Percentiles rank a stretch among this genome's conserved stretches.
Evolutionary conservation across 2,113 vertebrate genomes (phyloP).

Genomic region (crab-eating macaque (Macaca fascicularis)): DNA sequence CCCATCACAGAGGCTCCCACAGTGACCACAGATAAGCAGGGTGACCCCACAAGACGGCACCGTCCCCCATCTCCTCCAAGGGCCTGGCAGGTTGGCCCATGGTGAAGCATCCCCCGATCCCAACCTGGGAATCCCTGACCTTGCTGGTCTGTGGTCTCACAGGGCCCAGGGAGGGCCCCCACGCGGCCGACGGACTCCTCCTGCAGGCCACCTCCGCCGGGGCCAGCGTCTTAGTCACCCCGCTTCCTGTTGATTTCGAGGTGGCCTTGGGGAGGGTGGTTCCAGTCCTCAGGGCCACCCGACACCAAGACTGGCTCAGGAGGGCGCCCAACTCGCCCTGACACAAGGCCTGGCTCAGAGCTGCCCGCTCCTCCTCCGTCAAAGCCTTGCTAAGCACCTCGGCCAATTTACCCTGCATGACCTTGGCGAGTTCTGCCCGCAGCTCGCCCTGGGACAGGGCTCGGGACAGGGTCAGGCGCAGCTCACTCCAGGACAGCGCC

Average conservation of each 20-base stretch:
- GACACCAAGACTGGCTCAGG: conserved; percentile 48
- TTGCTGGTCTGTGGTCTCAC: not conserved
- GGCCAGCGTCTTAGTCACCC: not conserved
- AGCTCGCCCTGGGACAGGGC: conserved; percentile 1
- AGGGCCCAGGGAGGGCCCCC: not conserved
- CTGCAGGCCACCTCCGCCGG: not conserved
- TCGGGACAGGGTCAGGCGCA: not conserved
- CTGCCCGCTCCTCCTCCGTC: not conserved
- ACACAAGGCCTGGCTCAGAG: conserved; percentile 58
- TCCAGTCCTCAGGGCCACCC: not conserved
- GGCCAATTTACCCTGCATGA: conserved; percentile 11
- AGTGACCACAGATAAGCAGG: not conserved
- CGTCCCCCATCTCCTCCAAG: not conserved
- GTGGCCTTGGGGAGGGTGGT: not conserved
- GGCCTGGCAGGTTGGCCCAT: not conserved
- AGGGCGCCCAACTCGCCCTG: conserved; percentile 61
- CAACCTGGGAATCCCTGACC: conserved; percentile 48
- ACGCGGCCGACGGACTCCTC: fast-evolving
- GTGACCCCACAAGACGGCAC: not conserved
- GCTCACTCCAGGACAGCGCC: conserved; percentile 17
- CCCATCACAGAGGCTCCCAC: fast-evolving
- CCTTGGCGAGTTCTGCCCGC: conserved; percentile 15
- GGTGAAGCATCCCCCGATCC: not conserved
- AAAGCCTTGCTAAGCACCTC: conserved; percentile 36
- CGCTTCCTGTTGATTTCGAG: not conserved